Base-by-base conservation (phyloP, 1,140 invertebrate species). In the Phymorhynchus buccinoides region DNA sequence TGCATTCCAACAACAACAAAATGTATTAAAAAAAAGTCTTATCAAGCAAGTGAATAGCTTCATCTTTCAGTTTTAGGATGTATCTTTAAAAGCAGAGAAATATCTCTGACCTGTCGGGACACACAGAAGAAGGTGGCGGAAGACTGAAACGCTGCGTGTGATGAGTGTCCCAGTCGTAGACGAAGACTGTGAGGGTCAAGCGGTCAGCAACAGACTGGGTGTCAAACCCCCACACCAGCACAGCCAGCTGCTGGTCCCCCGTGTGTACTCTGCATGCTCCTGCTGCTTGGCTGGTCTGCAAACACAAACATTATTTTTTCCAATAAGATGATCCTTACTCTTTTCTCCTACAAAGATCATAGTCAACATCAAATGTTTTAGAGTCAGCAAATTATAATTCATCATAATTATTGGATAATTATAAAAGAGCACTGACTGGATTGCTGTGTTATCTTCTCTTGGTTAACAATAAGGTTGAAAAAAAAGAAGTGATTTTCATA, bases 141-240 rank as follows among this genome's bases (percentile, higher is more conserved):
- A 79, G 42, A 35, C n/a, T 32, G 18, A 79, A 79, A 22, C 77
- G 77, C n/a, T 79, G 77, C 3, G 77, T 79, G 3, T 79, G 77
- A 41, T 52, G 77, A 14, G 77, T 79, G n/a, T 48, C 44, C 77
- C 77, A 79, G 42, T 48, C 4, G 52, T 79, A 79, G 32, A 79
- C 44, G 37, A 79, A 79, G 22, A 79, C 77, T 9, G 41, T 56
- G 41, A 56, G 41, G 14, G 41, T 44, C 3, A 41, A 44, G n/a
- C 39, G 6, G 39, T 48, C 22, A 62, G 22, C 56, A 62, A 62
- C 56, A 32, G 77, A 79, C 42, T 39, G 27, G 4, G 14, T 22
- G 32, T n/a, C 37, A 35, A 56, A 35, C 30, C 77, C 77, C 77
- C 77, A 52, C n/a, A 79, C 41, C 27, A 48, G 30, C 41, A 79